A percentile compares a stretch with the other conserved stretches of the same genome.
Conservation (phyloP, 1,140 invertebrate genomes). For the Chionoecetes opilio region DNA sequence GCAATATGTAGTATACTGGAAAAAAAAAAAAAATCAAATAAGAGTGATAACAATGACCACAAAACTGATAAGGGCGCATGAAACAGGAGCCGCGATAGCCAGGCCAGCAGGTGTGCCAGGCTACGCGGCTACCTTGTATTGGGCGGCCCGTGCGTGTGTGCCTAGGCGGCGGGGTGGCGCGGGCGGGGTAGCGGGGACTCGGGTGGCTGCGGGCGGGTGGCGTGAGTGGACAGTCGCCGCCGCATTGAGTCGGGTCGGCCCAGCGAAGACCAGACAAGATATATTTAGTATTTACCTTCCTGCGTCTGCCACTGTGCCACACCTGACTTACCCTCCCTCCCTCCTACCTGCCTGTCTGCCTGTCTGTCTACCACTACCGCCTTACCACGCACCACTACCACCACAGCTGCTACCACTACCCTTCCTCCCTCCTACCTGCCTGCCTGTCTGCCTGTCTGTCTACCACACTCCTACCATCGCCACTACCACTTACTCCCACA, state of each 20-base stretch:
- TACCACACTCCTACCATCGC: too few relatives aligned
- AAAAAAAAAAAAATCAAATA: too few relatives aligned
- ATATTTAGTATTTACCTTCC: constrained; percentile 31
- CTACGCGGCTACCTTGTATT: too few relatives aligned
- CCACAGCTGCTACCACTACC: neutral
- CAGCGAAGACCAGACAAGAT: constrained; percentile 2
- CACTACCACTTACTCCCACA: neutral
- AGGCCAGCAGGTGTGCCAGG: neutral
- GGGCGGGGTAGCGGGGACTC: neutral
- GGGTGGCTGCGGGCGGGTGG: neutral
- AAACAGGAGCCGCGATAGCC: neutral
- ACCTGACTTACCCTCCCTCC: neutral
- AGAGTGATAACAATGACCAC: too few relatives aligned
- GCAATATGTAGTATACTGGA: too few relatives aligned
- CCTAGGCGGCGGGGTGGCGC: neutral
- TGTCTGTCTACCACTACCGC: too few relatives aligned
- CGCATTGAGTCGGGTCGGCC: neutral
- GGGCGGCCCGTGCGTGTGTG: neutral
- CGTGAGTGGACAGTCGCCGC: too few relatives aligned
- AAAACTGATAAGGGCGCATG: too few relatives aligned
- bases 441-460: too few relatives aligned
- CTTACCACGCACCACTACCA: neutral
- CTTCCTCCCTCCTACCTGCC: too few relatives aligned
- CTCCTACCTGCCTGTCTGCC: too few relatives aligned
- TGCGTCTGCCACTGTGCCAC: neutral